Percentiles rank a stretch among this genome's conserved stretches.
These are phyloP conservation scores for Encarsia formosa DNA, from an alignment of 2,888 invertebrate genomes.

Conservation along the genomic window DNA sequence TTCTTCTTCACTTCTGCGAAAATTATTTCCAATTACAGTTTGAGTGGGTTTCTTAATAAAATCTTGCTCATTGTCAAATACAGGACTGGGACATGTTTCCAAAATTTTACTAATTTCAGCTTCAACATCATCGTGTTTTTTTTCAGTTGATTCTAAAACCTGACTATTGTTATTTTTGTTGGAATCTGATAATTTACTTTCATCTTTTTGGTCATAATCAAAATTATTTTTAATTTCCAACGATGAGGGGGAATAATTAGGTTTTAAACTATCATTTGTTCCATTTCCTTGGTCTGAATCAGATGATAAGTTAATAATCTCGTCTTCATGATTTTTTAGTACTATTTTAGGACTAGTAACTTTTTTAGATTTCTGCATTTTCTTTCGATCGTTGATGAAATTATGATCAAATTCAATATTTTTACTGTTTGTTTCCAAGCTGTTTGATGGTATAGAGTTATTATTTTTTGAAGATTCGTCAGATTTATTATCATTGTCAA, in stretches of 20 bases:
- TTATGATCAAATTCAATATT: too few relatives aligned
- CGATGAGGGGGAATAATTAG: neutral
- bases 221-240: neutral
- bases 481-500: neutral
- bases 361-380: too few relatives aligned
- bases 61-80: neutral
- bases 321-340: too few relatives aligned
- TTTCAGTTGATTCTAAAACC: neutral
- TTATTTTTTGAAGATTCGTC: neutral
- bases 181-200: neutral
- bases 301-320: slow-evolving; percentile 11
- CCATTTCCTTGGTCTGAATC: slow-evolving; percentile 17
- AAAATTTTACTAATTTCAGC: slow-evolving; percentile 12
- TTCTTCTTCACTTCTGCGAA: neutral
- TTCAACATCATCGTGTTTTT: slow-evolving; percentile 12
- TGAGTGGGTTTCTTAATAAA: neutral
- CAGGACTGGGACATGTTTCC: neutral
- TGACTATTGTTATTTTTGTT: neutral
- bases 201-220: neutral
- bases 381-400: too few relatives aligned
- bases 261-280: neutral
- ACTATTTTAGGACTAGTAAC: too few relatives aligned
- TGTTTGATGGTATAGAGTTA: too few relatives aligned
- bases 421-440: too few relatives aligned
- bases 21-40: too few relatives aligned